Base-by-base conservation (phyloP, 2,797 vertebrate genomes). In the Ctenopoma multispine region DNA sequence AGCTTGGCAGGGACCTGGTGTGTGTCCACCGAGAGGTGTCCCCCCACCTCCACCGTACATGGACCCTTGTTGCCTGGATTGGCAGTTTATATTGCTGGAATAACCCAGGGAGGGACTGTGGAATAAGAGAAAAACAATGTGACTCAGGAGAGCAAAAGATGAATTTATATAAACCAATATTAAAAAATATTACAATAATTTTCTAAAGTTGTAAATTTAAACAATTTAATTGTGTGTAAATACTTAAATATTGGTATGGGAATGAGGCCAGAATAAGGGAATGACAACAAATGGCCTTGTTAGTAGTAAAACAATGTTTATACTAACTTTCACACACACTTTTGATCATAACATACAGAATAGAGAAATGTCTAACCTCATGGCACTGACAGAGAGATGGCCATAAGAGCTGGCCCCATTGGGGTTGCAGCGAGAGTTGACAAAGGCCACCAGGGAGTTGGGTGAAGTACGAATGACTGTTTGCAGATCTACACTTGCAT, bases 401-500 rank as follows among this genome's bases (percentile, higher is more conserved):
- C 98, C 98, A 0, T 99, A 99, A 63, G 98, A 99, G 63, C 97
- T 96, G 50, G 94, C 91, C 2, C 90, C 87, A 0, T 95, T 93
- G 4, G 96, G 95, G 70, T 97, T 92, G 2, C 97, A 98, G 81
- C 96, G 96, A 3, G 98, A 95, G 92, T 97, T 99, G 88, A 98
- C 97, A 75, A 98, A 99, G 6, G 98, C 98, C 62, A 99, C 96
- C 0, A 99, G 92, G n/a, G 97, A 99, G 92, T 97, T 99, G 68
- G 98, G 98, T 0, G 98, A 99, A 14, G 98, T 99, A 40, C 98
- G 94, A 86, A 99, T 99, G 51, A 99, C 96, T 0, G 97, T 99
- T 92, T 99, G 98, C 70, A 99, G 95, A 87, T 99, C 97, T 10
- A 99, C 92, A 61, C 96, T 99, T 80, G 96, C 95, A 15, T 99